Evolutionary conservation across 2,113 vertebrate genomes (phyloP).

Genomic region (Crotalus viridis): DNA sequence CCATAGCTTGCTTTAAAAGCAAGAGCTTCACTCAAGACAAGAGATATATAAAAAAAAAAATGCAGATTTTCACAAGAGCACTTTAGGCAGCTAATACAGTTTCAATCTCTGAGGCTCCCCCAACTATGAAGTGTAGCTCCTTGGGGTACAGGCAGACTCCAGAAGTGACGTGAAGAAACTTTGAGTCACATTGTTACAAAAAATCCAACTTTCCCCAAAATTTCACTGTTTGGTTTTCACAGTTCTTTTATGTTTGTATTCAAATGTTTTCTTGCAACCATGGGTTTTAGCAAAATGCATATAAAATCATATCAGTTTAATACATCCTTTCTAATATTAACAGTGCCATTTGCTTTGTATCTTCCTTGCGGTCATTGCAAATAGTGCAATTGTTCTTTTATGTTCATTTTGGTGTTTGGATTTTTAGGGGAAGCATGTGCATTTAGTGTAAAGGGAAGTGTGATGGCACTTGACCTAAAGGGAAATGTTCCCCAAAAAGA

Average conservation of each 20-base stretch:
- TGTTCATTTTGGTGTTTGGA: neutral
- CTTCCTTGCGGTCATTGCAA: neutral
- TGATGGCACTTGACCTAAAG: neutral
- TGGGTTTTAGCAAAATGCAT: neutral
- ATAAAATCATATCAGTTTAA: neutral
- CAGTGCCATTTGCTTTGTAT: neutral
- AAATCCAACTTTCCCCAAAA: neutral
- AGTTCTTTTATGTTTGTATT: neutral
- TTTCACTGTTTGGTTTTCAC: neutral
- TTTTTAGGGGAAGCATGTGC: neutral
- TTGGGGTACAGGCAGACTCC: neutral
- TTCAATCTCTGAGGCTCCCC: neutral
- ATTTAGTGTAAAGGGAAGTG: neutral
- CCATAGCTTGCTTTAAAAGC: constrained; percentile 5
- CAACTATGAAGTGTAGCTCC: neutral
- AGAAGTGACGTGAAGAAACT: neutral
- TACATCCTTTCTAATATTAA: neutral
- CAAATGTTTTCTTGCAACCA: neutral
- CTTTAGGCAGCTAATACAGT: neutral
- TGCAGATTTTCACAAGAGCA: neutral
- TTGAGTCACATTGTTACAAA: neutral
- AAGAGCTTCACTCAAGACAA: neutral
- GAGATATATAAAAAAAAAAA: neutral
- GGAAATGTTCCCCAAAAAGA: neutral
- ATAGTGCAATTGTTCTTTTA: neutral